Evolutionary conservation across 1,140 invertebrate genomes (phyloP), one percentile per base, ranked within the genome.

Genomic region (Drosophila burlai): DNA sequence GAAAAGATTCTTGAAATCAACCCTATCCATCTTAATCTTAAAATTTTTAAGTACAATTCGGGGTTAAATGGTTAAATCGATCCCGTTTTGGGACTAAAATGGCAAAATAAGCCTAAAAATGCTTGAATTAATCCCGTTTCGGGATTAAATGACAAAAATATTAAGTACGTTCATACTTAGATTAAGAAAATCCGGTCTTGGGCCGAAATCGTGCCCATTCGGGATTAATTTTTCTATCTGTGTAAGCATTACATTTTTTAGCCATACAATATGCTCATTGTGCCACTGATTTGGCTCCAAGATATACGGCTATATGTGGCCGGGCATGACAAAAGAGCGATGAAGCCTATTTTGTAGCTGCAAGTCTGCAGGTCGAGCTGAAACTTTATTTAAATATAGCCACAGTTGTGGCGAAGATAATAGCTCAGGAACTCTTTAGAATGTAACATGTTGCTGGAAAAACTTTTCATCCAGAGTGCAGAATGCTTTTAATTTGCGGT

Each of bases 201-300:
- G n/a, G n/a, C n/a, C n/a, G n/a, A n/a, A n/a, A n/a, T n/a, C n/a
- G n/a, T n/a, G n/a, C n/a, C n/a, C n/a, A n/a, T n/a, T n/a, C n/a
- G n/a, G n/a, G n/a, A n/a, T n/a, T n/a, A n/a, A n/a, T n/a, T n/a
- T n/a, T n/a, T n/a, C n/a, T n/a, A n/a, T n/a, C n/a, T n/a, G n/a
- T n/a, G 81, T 83, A 80, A 80, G 81, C 81, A 76, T 83, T 83
- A 80, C 46, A 83, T 83, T 83, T 72, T 75, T 63, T 62, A 72
- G 58, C 64, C 81, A 76, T 52, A 83, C 71, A 83, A 83, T 83
- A 69, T 77, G 76, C 64, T 75, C 64, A 83, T 80, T 83, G 80
- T 83, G 54, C 45, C 76, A 80, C 69, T 83, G 81, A 83, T 83
- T 83, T 80, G 83, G 81, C 76, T 69, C 26, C 50, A 67, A 83